Evolutionary conservation across 1,140 invertebrate species (phyloP).

Genomic region (Dicyema japonicum): DNA sequence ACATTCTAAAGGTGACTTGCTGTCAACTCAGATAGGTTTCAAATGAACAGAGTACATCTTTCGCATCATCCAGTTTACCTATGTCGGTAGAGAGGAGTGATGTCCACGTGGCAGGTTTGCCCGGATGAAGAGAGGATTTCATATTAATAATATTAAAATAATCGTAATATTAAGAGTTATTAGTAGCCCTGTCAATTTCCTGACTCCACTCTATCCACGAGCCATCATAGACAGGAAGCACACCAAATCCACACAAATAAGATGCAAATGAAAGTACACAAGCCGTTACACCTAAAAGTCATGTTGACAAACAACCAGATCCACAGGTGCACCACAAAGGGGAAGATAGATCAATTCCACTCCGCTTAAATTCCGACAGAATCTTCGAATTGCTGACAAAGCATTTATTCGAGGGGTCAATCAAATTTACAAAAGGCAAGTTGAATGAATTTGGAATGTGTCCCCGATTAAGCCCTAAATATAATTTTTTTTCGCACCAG

Average conservation of each 20-base stretch:
- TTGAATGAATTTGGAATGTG: constrained; percentile 9
- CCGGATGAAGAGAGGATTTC: too few species aligned
- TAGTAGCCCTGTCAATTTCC: too few species aligned
- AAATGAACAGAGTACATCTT: too few species aligned
- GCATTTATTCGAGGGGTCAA: constrained; percentile 7
- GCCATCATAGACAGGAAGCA: constrained; percentile 12
- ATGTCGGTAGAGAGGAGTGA: too few species aligned
- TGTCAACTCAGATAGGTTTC: too few species aligned
- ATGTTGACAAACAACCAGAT: constrained; percentile 8
- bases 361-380: constrained; percentile 7
- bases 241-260: constrained; percentile 8
- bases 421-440: constrained; percentile 8
- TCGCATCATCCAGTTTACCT: too few species aligned
- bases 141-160: too few species aligned
- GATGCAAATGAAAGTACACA: constrained; percentile 10
- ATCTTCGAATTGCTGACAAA: constrained; percentile 7
- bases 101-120: too few species aligned
- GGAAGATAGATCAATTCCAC: constrained; percentile 8
- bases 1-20: too few species aligned
- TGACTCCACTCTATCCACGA: constrained; percentile 14
- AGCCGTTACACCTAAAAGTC: constrained; percentile 10
- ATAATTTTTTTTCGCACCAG: constrained; percentile 9
- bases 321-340: constrained; percentile 10
- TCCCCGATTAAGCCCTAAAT: constrained; percentile 5
- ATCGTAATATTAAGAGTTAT: too few species aligned